Evolutionary conservation across 1,140 invertebrate genomes (phyloP).

Genomic region (Caenorhabditis brenneri): DNA sequence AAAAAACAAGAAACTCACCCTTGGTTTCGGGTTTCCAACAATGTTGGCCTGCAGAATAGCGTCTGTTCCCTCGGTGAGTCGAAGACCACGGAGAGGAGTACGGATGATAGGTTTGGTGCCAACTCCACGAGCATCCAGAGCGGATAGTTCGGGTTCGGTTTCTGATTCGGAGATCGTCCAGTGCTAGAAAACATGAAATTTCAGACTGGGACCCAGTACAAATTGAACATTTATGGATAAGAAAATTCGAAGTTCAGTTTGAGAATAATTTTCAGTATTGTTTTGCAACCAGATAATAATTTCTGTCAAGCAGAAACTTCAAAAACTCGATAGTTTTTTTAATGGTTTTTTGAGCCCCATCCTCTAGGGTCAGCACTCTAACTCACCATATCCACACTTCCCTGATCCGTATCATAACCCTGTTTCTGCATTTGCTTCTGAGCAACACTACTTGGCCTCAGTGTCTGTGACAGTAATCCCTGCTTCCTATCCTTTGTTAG

Average conservation of each 20-base stretch:
- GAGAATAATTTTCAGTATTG: too few relatives aligned
- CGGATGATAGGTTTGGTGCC: constrained; percentile 61
- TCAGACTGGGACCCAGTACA: too few relatives aligned
- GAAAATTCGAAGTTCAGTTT: too few relatives aligned
- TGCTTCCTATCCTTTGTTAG: constrained; percentile 66
- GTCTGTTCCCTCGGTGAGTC: constrained; percentile 68
- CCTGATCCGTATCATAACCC: constrained; percentile 41
- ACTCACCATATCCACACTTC: constrained; percentile 28
- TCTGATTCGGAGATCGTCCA: constrained; percentile 66
- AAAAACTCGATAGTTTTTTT: too few relatives aligned
- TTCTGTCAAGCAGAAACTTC: too few relatives aligned
- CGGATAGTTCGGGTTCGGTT: constrained; percentile 62
- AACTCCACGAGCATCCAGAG: constrained; percentile 38
- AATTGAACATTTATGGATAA: too few relatives aligned
- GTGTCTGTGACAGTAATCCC: constrained; percentile 52
- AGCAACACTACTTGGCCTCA: constrained; percentile 48
- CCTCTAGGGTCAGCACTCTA: too few relatives aligned
- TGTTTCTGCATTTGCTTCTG: constrained; percentile 49
- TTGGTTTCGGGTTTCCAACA: constrained; percentile 68
- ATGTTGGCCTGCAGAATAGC: constrained; percentile 68
- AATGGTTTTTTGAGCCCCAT: background rate
- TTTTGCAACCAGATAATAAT: too few relatives aligned
- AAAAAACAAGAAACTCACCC: constrained; percentile 47
- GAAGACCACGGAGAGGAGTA: constrained; percentile 59
- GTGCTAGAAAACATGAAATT: background rate